phyloP scores from a whole-genome alignment of 2,113 vertebrate species.

The Xiphorhynchus elegans region DNA sequence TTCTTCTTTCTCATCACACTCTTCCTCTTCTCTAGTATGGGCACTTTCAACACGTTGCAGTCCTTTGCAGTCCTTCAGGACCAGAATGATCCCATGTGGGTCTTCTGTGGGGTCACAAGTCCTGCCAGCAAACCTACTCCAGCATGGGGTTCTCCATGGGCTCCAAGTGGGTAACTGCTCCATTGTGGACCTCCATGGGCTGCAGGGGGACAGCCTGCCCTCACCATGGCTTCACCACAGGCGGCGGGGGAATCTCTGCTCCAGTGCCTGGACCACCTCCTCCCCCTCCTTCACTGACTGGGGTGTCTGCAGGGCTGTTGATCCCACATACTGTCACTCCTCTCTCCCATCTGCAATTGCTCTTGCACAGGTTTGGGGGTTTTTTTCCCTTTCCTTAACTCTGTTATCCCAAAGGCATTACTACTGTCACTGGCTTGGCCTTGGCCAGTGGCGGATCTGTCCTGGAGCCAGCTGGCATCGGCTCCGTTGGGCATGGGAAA shows the following conservation, averaged over 20 bases:
- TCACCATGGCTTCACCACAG: no score
- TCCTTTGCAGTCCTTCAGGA: not conserved
- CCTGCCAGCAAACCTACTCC: not conserved
- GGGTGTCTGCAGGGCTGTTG: not conserved
- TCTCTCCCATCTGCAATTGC: not conserved
- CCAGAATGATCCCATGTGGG: not conserved
- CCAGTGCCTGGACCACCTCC: not conserved
- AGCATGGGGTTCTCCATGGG: fast-evolving
- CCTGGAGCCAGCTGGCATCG: not conserved
- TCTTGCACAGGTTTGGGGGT: not conserved
- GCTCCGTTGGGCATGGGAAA: not conserved
- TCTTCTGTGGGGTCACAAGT: not conserved
- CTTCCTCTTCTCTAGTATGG: not conserved
- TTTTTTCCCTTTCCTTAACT: not conserved
- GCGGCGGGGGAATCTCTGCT: not conserved
- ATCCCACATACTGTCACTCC: not conserved
- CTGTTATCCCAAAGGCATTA: not conserved
- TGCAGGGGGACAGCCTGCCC: not conserved
- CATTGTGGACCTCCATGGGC: no score
- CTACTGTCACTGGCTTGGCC: not conserved
- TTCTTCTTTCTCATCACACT: not conserved
- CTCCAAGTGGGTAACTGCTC: not conserved
- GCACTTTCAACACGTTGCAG: not conserved
- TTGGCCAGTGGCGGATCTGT: not conserved
- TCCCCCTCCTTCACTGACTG: not conserved